Conservation (phyloP, 2,888 invertebrate species). For the Oligia strigilis region DNA sequence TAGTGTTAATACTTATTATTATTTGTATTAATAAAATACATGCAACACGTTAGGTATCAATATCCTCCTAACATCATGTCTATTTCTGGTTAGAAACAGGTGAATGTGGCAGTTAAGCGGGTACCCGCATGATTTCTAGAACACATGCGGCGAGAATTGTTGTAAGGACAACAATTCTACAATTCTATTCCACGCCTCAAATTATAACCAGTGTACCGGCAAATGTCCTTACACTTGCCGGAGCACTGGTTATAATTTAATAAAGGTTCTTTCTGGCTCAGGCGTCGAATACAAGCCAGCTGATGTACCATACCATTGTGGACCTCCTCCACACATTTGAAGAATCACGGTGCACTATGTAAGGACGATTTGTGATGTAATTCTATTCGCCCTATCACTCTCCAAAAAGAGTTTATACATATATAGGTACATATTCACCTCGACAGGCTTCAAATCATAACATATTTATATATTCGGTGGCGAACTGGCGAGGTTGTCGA, state of each 20-base stretch:
- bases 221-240: no score
- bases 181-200: no score
- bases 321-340: not conserved
- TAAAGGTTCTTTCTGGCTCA: not conserved
- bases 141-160: constrained; percentile 48
- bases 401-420: not conserved
- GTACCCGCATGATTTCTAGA: constrained; percentile 73
- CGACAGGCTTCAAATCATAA: not conserved
- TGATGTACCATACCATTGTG: not conserved
- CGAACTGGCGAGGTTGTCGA: no score
- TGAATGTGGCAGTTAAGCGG: constrained; percentile 65
- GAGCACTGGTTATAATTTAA: not conserved
- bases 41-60: constrained; percentile 1
- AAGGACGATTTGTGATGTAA: not conserved
- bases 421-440: not conserved
- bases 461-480: not conserved
- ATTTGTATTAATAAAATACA: not conserved
- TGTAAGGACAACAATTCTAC: constrained; percentile 1
- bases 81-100: constrained; percentile 62
- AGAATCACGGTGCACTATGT: not conserved
- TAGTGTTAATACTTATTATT: no score
- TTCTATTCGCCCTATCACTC: not conserved
- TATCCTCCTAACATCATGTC: constrained; percentile 38
- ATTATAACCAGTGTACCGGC: no score
- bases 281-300: not conserved